These are phyloP conservation scores for Drosophila varians DNA, from an alignment of 1,140 invertebrate species.

Conservation along the genomic window DNA sequence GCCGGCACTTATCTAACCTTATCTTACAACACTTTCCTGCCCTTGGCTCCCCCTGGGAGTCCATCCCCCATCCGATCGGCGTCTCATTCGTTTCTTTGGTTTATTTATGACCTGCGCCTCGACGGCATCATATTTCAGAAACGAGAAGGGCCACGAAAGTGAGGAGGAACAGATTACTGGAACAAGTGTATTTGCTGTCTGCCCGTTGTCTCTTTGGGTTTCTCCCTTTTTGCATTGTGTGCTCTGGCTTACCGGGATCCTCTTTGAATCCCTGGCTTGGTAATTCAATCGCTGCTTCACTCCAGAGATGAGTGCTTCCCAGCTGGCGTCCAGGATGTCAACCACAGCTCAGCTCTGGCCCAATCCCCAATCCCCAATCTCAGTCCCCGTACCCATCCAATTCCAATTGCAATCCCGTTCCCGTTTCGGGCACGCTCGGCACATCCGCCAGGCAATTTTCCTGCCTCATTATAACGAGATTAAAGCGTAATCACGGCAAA, in stretches of 20 bases:
- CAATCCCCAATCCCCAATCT: conserved; percentile 18
- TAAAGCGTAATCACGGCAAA: conserved; percentile 71
- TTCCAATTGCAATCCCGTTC: conserved; percentile 20
- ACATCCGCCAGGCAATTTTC: conserved; percentile 71
- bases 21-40: conserved; percentile 72
- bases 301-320: conserved; percentile 47
- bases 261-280: conserved; percentile 11
- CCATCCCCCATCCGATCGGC: conserved; percentile 11
- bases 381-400: background rate
- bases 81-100: conserved; percentile 42
- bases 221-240: conserved; percentile 31
- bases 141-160: conserved; percentile 13
- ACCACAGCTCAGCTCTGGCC: conserved; percentile 46
- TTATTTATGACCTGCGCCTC: conserved; percentile 77
- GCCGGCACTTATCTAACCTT: conserved; percentile 76
- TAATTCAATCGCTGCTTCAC: conserved; percentile 65
- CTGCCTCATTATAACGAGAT: conserved; percentile 76
- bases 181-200: conserved; percentile 72
- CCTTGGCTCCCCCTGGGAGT: conserved; percentile 12
- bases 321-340: conserved; percentile 76
- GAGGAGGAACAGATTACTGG: conserved; percentile 30
- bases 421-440: conserved; percentile 54
- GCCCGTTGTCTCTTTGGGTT: conserved; percentile 22
- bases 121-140: conserved; percentile 71
- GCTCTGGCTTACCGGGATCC: conserved; percentile 9